These are phyloP conservation scores for Morone chrysops DNA, from an alignment of 2,113 vertebrate species.

Conservation along the genomic window DNA sequence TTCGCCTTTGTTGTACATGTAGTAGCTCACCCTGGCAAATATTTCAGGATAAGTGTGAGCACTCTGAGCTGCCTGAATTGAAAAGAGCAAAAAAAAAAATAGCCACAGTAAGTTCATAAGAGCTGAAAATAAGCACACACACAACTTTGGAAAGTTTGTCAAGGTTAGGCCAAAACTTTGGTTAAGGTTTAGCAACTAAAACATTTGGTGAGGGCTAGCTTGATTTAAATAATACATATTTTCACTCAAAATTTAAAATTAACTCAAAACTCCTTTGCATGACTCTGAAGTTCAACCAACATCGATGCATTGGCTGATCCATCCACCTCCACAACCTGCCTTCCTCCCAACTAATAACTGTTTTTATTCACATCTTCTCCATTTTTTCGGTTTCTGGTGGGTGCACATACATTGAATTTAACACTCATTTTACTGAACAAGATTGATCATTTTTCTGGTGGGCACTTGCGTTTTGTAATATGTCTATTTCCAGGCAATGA, in stretches of 20 bases:
- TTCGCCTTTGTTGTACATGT: not conserved
- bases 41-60: not conserved
- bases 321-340: slow-evolving; percentile 34
- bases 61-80: not conserved
- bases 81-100: not conserved
- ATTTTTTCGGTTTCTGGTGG: not conserved
- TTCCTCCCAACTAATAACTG: not conserved
- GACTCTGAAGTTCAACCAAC: slow-evolving; percentile 20
- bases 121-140: not conserved
- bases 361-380: slow-evolving; percentile 3
- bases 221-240: not conserved
- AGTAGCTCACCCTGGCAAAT: not conserved
- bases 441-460: slow-evolving; percentile 16
- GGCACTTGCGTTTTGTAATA: slow-evolving; percentile 13
- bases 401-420: slow-evolving; percentile 4
- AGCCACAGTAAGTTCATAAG: not conserved
- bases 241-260: slow-evolving; percentile 15
- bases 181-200: slow-evolving; percentile 20
- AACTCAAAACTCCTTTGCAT: not conserved
- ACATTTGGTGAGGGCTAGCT: not conserved
- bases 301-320: slow-evolving; percentile 10
- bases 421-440: not conserved
- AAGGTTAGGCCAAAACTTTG: slow-evolving; percentile 20
- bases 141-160: not conserved
- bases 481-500: not conserved